These are phyloP conservation scores for Miltochrista miniata DNA, from an alignment of 2,888 invertebrate genomes.

Conservation along the genomic window DNA sequence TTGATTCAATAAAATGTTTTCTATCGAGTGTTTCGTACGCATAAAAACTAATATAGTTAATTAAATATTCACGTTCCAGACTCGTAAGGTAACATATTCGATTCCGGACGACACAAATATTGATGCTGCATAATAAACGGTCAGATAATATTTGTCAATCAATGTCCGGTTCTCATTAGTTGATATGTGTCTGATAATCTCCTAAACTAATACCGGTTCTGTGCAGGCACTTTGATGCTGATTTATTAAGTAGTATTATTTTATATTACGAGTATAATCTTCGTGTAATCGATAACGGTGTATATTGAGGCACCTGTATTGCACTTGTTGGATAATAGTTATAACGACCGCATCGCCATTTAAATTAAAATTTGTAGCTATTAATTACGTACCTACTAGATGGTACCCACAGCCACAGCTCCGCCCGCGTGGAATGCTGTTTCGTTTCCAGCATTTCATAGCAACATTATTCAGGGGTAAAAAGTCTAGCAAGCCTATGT, in stretches of 20 bases:
- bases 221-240: conserved; percentile 15
- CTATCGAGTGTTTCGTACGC: too few species aligned
- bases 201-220: conserved; percentile 36
- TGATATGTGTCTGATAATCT: conserved; percentile 32
- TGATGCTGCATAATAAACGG: conserved; percentile 6
- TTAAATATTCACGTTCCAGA: background rate
- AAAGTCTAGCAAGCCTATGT: too few species aligned
- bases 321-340: background rate
- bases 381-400: too few species aligned
- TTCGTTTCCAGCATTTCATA: too few species aligned
- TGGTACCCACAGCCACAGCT: too few species aligned
- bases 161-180: conserved; percentile 25
- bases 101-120: conserved; percentile 13
- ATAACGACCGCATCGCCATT: too few species aligned
- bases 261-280: too few species aligned
- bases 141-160: conserved; percentile 34
- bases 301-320: background rate
- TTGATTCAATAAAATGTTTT: too few species aligned
- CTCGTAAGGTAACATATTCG: conserved; percentile 1
- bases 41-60: background rate
- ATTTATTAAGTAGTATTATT: conserved; percentile 4
- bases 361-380: too few species aligned
- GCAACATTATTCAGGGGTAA: too few species aligned
- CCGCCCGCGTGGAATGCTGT: too few species aligned
- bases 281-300: conserved; percentile 19